phyloP scores from a whole-genome alignment of 2,113 vertebrate species.

The Pterocles orientalis region DNA sequence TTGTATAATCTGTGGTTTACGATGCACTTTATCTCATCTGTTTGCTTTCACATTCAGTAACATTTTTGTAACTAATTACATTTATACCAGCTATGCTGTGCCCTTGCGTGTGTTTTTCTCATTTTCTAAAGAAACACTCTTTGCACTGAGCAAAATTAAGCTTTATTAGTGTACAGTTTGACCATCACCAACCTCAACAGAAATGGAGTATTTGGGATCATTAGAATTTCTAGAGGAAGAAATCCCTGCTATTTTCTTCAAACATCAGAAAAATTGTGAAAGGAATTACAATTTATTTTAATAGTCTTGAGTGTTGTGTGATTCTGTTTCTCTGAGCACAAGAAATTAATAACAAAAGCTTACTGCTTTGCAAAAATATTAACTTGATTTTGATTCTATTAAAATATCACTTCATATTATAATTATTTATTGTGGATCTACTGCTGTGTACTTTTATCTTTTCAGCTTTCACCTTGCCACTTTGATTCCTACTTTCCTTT shows the following conservation, averaged over 20 bases:
- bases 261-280: background rate
- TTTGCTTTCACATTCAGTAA: background rate
- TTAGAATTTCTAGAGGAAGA: background rate
- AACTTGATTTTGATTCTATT: background rate
- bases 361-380: background rate
- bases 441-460: background rate
- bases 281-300: background rate
- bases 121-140: background rate
- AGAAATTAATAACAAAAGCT: background rate
- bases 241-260: background rate
- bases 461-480: background rate
- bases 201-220: background rate
- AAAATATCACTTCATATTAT: background rate
- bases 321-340: background rate
- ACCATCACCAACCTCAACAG: background rate
- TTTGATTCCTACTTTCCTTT: background rate
- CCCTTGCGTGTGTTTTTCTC: background rate
- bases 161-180: background rate
- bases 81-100: background rate
- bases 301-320: background rate
- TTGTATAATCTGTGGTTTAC: background rate
- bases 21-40: background rate
- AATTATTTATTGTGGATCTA: background rate
- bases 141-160: background rate
- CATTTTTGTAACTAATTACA: background rate